Evolutionary conservation across 2,888 invertebrate genomes (phyloP).

Genomic region (Mellilla xanthometata): DNA sequence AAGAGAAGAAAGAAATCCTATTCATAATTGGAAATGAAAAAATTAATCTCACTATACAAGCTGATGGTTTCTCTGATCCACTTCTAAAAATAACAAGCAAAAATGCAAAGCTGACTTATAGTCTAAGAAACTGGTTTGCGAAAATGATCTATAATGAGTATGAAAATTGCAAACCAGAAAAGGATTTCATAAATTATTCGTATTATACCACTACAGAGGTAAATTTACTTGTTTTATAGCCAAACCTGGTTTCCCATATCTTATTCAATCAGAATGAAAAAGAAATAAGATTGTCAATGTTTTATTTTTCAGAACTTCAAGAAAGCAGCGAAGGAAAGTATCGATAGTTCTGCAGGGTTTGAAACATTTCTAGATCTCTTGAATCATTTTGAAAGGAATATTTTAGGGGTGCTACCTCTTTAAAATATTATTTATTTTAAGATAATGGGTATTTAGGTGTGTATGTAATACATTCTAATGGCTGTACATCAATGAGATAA

Average conservation of each 20-base stretch:
- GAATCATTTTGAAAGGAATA: constrained; percentile 53
- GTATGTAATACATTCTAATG: no score
- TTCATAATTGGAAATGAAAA: constrained; percentile 47
- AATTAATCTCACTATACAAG: constrained; percentile 46
- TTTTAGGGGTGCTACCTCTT: constrained; percentile 48
- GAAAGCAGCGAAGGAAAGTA: constrained; percentile 40
- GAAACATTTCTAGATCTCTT: constrained; percentile 39
- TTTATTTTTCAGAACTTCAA: constrained; percentile 62
- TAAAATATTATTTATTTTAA: neutral
- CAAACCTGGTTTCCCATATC: no score
- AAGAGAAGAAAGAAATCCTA: constrained; percentile 39
- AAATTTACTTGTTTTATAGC: constrained; percentile 4
- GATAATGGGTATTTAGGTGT: no score
- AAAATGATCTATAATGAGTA: constrained; percentile 47
- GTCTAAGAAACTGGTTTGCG: constrained; percentile 58
- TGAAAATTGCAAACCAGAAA: constrained; percentile 27
- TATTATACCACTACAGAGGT: constrained; percentile 60
- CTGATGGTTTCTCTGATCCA: constrained; percentile 51
- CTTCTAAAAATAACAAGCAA: constrained; percentile 47
- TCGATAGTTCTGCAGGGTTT: constrained; percentile 23
- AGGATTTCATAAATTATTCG: constrained; percentile 45
- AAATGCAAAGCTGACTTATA: constrained; percentile 44
- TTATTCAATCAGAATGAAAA: neutral
- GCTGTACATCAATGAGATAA: no score
- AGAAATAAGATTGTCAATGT: no score